Evolutionary conservation across 2,113 vertebrate genomes (phyloP), one percentile per base, ranked within the genome.

Genomic region (Copsychus sechellarum): DNA sequence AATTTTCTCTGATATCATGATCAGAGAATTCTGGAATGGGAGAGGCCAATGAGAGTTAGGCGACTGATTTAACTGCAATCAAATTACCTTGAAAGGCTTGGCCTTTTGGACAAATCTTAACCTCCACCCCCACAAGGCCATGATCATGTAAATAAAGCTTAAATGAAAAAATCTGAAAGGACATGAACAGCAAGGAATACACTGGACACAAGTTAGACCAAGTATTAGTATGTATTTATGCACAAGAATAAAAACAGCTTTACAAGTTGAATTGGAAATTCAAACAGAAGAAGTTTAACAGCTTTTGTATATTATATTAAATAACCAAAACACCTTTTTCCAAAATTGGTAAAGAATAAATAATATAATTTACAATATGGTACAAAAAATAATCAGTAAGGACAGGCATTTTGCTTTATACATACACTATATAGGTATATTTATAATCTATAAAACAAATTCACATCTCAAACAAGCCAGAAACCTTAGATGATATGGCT

Each of bases 361-460:
- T 98, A 98, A 98, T 98, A 98, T 98, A 98, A 98, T 98, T 98
- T 98, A 98, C 98, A 98, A 96, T 98, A 98, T 98, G 96, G 96
- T 98, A 98, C 98, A 98, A 98, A 98, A 98, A 98, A 98, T 98
- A 98, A 98, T 95, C 97, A 97, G 97, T 97, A 98, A 97, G 95
- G 97, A 97, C 98, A 98, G 95, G 97, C 97, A 97, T 98, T 98
- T 97, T 97, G 97, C 96, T 98, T 98, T 98, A 97, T 98, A 98
- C 98, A 98, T 97, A 98, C 95, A 97, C 95, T 98, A 96, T 98
- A 97, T 98, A 97, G 96, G 95, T 93, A 97, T 98, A 98, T 97
- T 98, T 98, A 98, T 98, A 98, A 96, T 97, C 96, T 98, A 98
- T 98, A 97, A 97, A 97, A 98, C 98, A 98, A 98, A 97, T 98